Base-by-base conservation (phyloP, 2,888 invertebrate species). In the Acanthococcus lagerstroemiae region DNA sequence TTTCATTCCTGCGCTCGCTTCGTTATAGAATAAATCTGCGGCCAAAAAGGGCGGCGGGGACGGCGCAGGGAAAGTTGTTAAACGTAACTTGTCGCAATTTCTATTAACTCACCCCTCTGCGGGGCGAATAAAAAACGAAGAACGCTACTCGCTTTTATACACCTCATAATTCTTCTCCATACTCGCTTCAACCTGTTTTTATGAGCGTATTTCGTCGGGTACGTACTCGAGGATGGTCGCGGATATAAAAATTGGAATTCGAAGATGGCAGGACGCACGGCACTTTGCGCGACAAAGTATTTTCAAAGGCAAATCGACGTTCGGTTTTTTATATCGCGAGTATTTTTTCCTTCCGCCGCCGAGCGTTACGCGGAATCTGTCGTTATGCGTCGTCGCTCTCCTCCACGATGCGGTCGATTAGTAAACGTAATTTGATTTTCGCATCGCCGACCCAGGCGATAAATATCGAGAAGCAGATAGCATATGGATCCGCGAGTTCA, bases 71-170 rank as follows among this genome's bases (percentile, higher is more conserved):
- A 63, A 63, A 63, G 63, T 63, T 63, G 63, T 63, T 52, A 63
- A 63, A 63, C 50, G 63, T 63, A 63, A 63, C 63, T 63, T 63
- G 63, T 54, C 52, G 63, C 63, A 63, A 63, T 63, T 63, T 63
- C 63, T 63, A 63, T 63, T 63, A 63, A 63, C 63, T 63, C 54
- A 63, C 63, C 63, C 55, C 37, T 54, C 46, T 5, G 19, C 4
- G 6, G 15, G 22, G 24, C 19, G 21, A 48, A 48, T 48, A 48
- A 48, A 48, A n/a, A 50, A 21, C 50, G 50, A 58, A 58, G 26
- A 58, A n/a, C 58, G 46, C 44, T 26, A 46, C 44, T 45, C 58
- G 45, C 25, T 58, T 58, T 58, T 46, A 45, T 24, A 58, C 58
- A 58, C 45, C 46, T 58, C 58, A 58, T 58, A 58, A 58, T 58